These are phyloP conservation scores for Lepidurus couesii DNA, from an alignment of 1,140 invertebrate genomes.

Conservation along the genomic window DNA sequence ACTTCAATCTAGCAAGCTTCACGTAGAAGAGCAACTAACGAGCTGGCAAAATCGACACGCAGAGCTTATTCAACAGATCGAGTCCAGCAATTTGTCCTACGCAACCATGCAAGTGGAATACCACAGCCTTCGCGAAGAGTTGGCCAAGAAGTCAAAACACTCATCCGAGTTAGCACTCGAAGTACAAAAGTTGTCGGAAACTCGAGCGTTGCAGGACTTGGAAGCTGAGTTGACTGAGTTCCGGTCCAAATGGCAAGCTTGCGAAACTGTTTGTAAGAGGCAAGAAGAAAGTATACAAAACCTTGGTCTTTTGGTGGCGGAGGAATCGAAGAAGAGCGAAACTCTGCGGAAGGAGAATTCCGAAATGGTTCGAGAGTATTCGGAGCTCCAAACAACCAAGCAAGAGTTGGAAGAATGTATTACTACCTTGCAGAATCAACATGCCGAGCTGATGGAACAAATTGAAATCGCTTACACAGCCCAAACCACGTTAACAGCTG, in stretches of 20 bases:
- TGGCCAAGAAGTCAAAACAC: not conserved
- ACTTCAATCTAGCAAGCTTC: not conserved
- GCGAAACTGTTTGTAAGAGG: not conserved
- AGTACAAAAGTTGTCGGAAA: not conserved
- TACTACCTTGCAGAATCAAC: not conserved
- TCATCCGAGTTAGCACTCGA: not conserved
- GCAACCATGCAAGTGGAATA: not conserved
- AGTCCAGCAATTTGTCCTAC: not conserved
- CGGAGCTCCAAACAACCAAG: not conserved
- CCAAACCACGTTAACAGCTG: not conserved
- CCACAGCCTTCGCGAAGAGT: not conserved
- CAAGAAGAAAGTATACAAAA: not conserved
- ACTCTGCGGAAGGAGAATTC: not conserved
- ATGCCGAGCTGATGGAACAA: not conserved
- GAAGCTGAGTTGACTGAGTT: not conserved
- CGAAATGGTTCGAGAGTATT: not conserved
- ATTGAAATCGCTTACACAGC: not conserved
- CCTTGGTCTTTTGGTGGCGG: not conserved
- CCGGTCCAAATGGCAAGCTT: not conserved
- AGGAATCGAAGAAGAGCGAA: not conserved
- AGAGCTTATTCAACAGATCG: constrained; percentile 2
- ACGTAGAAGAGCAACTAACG: not conserved
- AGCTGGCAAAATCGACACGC: not conserved
- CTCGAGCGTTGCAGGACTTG: not conserved
- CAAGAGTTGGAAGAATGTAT: not conserved